Evolutionary conservation across 1,140 invertebrate genomes (phyloP).

Genomic region (Aphelenchoides avenae): DNA sequence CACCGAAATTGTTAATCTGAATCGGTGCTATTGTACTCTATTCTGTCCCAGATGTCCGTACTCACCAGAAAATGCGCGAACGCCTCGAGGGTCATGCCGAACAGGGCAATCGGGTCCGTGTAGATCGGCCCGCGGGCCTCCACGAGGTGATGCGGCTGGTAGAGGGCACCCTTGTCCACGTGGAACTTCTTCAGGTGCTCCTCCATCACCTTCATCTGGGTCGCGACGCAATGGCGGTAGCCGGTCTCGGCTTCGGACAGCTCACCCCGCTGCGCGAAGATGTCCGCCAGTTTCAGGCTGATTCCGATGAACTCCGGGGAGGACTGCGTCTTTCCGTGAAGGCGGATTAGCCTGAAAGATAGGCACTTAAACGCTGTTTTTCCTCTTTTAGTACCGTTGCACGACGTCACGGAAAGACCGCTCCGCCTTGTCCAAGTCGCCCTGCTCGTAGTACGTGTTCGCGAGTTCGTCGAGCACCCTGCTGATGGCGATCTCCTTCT

Average conservation of each 20-base stretch:
- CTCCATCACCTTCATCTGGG: conserved; percentile 51
- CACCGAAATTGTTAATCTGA: conserved; percentile 47
- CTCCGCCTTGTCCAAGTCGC: conserved; percentile 51
- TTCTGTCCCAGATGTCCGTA: conserved; percentile 8
- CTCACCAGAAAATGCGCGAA: conserved; percentile 54
- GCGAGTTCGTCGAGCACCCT: conserved; percentile 55
- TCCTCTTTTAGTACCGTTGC: conserved; percentile 24
- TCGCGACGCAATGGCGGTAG: conserved; percentile 51
- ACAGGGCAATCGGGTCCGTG: conserved; percentile 55
- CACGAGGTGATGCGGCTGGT: conserved; percentile 19
- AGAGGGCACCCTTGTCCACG: conserved; percentile 45
- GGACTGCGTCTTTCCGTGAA: conserved; percentile 48
- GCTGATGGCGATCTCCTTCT: conserved; percentile 29
- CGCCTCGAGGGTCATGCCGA: conserved; percentile 51
- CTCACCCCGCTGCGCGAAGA: conserved; percentile 49
- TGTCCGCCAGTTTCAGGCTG: conserved; percentile 55
- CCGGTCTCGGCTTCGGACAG: conserved; percentile 53
- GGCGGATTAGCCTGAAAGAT: conserved; percentile 42
- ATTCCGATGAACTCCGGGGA: conserved; percentile 58
- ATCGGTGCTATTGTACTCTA: conserved; percentile 14
- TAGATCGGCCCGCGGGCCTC: conserved; percentile 46
- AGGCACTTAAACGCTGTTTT: conserved; percentile 1
- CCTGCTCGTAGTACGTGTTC: conserved; percentile 52
- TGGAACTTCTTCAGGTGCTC: conserved; percentile 49
- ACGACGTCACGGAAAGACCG: conserved; percentile 46